Evolutionary conservation across 2,888 invertebrate genomes (phyloP).

Genomic region (Eristalis intricaria): DNA sequence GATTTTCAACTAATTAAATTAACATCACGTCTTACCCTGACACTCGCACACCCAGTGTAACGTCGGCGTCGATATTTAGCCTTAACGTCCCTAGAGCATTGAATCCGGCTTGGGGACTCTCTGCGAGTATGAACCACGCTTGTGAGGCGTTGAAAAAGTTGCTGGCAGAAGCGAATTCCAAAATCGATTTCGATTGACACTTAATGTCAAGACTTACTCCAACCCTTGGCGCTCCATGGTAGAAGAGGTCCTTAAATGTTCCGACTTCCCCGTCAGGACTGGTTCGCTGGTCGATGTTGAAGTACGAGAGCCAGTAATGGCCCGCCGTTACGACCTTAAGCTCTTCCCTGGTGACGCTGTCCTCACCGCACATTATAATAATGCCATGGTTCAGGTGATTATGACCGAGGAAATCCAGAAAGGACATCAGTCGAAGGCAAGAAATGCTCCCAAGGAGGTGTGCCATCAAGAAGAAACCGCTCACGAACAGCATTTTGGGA

Average conservation of each 20-base stretch:
- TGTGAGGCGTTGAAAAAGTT: constrained; percentile 76
- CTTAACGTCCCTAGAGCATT: constrained; percentile 46
- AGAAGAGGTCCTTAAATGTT: constrained; percentile 74
- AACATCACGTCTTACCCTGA: constrained; percentile 58
- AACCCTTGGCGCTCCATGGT: constrained; percentile 73
- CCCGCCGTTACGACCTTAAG: constrained; percentile 32
- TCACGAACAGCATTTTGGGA: constrained; percentile 34
- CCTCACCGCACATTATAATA: constrained; percentile 51
- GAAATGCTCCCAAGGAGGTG: constrained; percentile 3
- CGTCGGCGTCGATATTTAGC: constrained; percentile 77
- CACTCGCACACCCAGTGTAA: constrained; percentile 75
- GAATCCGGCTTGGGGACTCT: constrained; percentile 15
- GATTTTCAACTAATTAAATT: constrained; percentile 65
- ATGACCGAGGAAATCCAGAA: constrained; percentile 76
- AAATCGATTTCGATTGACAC: constrained; percentile 67
- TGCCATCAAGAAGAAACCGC: constrained; percentile 18
- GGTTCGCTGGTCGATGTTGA: constrained; percentile 45
- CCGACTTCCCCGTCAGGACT: background rate
- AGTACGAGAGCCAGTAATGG: constrained; percentile 75
- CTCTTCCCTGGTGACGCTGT: background rate
- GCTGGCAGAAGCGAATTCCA: constrained; percentile 71
- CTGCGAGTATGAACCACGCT: constrained; percentile 76
- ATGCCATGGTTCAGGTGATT: constrained; percentile 77
- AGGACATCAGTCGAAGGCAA: constrained; percentile 71
- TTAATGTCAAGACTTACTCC: constrained; percentile 74